Evolutionary conservation across 2,888 invertebrate species (phyloP).

Genomic region (Mechanitis mazaeus): DNA sequence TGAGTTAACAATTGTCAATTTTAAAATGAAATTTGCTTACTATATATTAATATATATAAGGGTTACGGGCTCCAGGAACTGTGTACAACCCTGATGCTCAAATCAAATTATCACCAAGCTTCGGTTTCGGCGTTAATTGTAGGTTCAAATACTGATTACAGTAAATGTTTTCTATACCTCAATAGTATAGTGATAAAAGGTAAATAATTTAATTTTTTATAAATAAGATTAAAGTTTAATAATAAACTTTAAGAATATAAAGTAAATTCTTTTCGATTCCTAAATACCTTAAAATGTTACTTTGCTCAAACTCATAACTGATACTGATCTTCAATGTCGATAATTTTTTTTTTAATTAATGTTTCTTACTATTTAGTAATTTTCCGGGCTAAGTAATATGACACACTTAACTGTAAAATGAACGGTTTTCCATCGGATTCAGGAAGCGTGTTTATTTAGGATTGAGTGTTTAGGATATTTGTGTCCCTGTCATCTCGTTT

Average conservation of each 20-base stretch:
- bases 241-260: no score
- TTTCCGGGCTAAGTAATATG: constrained; percentile 4
- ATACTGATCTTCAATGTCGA: no score
- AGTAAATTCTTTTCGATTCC: no score
- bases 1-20: no score
- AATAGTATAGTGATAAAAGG: no score
- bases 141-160: constrained; percentile 67
- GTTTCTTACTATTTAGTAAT: background rate
- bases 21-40: background rate
- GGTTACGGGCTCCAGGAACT: constrained; percentile 18
- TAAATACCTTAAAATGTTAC: no score
- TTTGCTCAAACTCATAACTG: no score
- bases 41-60: background rate
- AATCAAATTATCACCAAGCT: constrained; percentile 60
- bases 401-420: constrained; percentile 15
- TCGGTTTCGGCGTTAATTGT: constrained; percentile 60
- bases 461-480: constrained; percentile 22
- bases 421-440: constrained; percentile 20
- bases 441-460: constrained; percentile 26
- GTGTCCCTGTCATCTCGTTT: constrained; percentile 20
- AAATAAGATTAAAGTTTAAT: no score
- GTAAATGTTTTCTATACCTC: no score
- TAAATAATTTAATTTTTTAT: no score
- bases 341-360: no score
- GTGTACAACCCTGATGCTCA: constrained; percentile 47